phyloP scores from a whole-genome alignment of 2,888 invertebrate genomes.

The Drepanosiphum platanoidis region DNA sequence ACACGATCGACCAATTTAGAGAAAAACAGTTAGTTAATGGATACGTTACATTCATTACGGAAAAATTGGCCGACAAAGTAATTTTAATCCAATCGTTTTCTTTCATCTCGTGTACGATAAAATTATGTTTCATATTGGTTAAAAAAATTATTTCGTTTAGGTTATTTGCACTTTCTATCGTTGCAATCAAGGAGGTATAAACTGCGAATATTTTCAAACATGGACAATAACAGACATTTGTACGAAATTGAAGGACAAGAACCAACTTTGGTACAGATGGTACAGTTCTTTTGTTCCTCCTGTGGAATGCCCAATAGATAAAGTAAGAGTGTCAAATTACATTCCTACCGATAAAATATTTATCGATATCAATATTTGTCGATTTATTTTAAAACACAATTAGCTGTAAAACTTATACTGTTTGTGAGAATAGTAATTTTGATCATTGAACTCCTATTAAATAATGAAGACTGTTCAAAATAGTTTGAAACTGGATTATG shows the following conservation, averaged over 20 bases:
- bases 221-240: slow-evolving; percentile 8
- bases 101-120: not conserved
- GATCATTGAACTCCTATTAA: no score
- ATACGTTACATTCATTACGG: not conserved
- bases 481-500: no score
- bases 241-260: not conserved
- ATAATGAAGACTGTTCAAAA: no score
- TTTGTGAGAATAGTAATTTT: no score
- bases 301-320: not conserved
- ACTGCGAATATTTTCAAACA: slow-evolving; percentile 44
- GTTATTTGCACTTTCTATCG: not conserved
- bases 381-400: no score
- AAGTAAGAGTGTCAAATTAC: not conserved
- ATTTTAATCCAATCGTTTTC: not conserved
- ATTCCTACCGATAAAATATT: no score
- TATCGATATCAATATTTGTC: no score
- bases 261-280: slow-evolving; percentile 32
- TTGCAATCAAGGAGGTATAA: not conserved
- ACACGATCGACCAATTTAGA: not conserved
- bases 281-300: not conserved
- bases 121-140: no score
- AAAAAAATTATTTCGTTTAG: not conserved
- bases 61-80: not conserved
- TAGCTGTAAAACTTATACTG: no score
- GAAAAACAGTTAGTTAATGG: not conserved